These are phyloP conservation scores for Triplophysa rosa DNA, from an alignment of 2,113 vertebrate species.

Conservation along the genomic window DNA sequence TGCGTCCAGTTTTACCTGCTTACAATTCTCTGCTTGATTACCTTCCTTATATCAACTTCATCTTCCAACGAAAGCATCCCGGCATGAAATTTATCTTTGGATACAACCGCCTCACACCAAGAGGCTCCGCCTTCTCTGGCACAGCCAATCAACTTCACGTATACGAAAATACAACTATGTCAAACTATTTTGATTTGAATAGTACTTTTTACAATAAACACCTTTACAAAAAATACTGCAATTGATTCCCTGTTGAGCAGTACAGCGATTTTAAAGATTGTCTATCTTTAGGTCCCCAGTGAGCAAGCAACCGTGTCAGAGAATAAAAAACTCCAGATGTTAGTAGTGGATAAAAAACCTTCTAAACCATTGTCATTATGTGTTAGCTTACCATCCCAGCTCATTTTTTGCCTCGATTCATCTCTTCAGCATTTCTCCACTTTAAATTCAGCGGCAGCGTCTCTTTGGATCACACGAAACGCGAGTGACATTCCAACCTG, in stretches of 20 bases:
- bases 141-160: neutral
- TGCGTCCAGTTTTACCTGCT: constrained; percentile 34
- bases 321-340: too few relatives aligned
- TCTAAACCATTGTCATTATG: too few relatives aligned
- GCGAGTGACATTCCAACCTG: constrained; percentile 13
- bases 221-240: too few relatives aligned
- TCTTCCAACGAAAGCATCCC: neutral
- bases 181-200: too few relatives aligned
- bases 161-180: too few relatives aligned
- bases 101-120: neutral
- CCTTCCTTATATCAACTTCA: constrained; percentile 18
- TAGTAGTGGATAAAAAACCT: too few relatives aligned
- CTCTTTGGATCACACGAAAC: neutral
- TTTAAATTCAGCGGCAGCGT: neutral
- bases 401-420: neutral
- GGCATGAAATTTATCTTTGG: neutral
- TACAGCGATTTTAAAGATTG: too few relatives aligned
- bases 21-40: constrained; percentile 28
- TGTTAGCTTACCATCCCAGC: constrained; percentile 2
- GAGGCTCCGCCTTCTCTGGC: neutral
- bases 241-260: too few relatives aligned
- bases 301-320: too few relatives aligned
- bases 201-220: too few relatives aligned
- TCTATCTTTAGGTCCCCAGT: too few relatives aligned
- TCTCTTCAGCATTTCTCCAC: neutral